A percentile compares a stretch with the other conserved stretches of the same genome.
These are phyloP conservation scores for Forbesichthys papilliferus DNA, from an alignment of 2,113 vertebrate genomes.

Conservation along the genomic window DNA sequence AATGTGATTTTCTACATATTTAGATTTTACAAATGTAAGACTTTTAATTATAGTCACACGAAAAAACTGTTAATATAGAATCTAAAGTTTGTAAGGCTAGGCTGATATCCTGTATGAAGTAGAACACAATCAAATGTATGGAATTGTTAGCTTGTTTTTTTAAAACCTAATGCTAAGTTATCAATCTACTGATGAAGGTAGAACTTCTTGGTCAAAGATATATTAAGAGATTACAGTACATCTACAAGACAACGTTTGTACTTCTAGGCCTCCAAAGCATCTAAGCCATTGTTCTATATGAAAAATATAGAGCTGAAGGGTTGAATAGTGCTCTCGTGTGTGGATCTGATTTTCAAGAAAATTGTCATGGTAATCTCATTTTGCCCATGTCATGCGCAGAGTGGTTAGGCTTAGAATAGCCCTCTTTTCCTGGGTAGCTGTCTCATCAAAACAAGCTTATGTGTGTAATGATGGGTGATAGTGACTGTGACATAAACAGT, in stretches of 20 bases:
- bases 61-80: too few relatives aligned
- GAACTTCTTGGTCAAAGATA: too few relatives aligned
- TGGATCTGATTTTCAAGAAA: constrained; percentile 19
- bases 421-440: constrained; percentile 36
- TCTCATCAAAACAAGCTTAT: constrained; percentile 54
- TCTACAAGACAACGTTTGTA: not conserved
- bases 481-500: constrained; percentile 36
- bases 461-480: constrained; percentile 45
- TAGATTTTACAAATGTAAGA: too few relatives aligned
- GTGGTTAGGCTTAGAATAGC: constrained; percentile 19
- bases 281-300: not conserved
- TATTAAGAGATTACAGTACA: too few relatives aligned
- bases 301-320: constrained; percentile 20
- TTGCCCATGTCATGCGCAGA: constrained; percentile 29
- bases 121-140: too few relatives aligned
- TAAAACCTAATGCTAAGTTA: too few relatives aligned
- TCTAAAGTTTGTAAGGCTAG: too few relatives aligned
- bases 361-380: constrained; percentile 41
- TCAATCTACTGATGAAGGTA: too few relatives aligned
- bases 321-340: constrained; percentile 25
- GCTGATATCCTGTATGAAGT: too few relatives aligned
- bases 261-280: constrained; percentile 30
- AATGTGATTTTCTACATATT: too few relatives aligned
- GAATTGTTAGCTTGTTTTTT: too few relatives aligned
- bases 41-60: too few relatives aligned